Base-by-base conservation (phyloP, 2,797 vertebrate species). In the Schizothorax lantsangensis region DNA sequence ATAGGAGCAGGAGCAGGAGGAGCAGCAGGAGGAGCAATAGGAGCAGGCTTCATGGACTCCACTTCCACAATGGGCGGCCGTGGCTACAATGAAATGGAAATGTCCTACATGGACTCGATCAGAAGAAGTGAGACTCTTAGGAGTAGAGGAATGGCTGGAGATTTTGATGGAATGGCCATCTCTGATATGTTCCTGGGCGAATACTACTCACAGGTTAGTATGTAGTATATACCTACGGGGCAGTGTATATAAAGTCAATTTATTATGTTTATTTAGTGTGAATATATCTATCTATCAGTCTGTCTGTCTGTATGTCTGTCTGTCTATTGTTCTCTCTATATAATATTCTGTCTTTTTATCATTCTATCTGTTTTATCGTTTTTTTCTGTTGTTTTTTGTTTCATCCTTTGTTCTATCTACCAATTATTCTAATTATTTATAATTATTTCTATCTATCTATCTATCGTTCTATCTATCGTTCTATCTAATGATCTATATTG, bases 141-240 rank as follows among this genome's bases (percentile, higher is more conserved):
- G 89, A 88, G 3, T 43, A 45, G 81, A 82, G 86, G 87, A 88
- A 90, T 40, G 47, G 62, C 23, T 8, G 64, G 64, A 2, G 36
- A 84, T 40, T 90, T 87, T 80, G 90, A 91, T 3, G 91, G 89
- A 72, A 92, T 96, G 11, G 93, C 93, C 3, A 83, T 95, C 4
- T 69, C 93, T 57, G 88, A 92, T 5, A 15, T 80, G 43, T 88
- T 90, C 78, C 88, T 96, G 79, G 6, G 4, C 69, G 19, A 91
- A 0, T 96, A 95, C 89, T 96, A 95, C 84, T 57, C 47, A 79
- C 84, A 94, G 92, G 95, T 96, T 77, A 91, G 91, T 84, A n/a
- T 38, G 36, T 78, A 36, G 91, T 84, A n/a, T 38, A 43, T 81
- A 33, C 33, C 8, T 40, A 49, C 52, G 17, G 17, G 17, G 47